Evolutionary conservation across 2,797 vertebrate species (phyloP).

Genomic region (Pseudomugil tenellus): DNA sequence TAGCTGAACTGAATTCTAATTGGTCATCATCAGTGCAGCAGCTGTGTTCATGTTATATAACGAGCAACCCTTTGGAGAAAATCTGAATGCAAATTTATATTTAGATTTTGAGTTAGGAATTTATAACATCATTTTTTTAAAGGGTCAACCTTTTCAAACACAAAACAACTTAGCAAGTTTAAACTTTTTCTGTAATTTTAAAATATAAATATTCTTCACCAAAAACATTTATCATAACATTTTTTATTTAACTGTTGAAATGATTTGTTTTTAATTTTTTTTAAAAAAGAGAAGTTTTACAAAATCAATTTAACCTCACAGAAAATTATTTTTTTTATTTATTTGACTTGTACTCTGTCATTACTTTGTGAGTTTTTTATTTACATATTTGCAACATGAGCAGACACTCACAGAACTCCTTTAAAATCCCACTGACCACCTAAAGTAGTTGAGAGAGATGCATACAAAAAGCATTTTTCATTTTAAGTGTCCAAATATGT

Average conservation of each 20-base stretch:
- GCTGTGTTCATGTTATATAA: neutral
- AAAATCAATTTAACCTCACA: too few relatives aligned
- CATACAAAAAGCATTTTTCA: neutral
- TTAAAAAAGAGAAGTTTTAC: too few relatives aligned
- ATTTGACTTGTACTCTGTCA: neutral
- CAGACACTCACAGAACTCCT: accelerated
- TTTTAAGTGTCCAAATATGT: neutral
- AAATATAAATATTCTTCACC: too few relatives aligned
- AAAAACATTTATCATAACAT: neutral
- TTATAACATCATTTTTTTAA: neutral
- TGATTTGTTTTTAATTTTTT: too few relatives aligned
- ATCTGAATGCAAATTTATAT: neutral
- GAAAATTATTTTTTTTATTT: neutral
- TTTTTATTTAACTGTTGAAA: too few relatives aligned
- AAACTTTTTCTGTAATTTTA: too few relatives aligned
- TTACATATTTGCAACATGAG: neutral
- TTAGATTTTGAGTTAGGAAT: neutral
- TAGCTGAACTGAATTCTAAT: slow-evolving; percentile 29
- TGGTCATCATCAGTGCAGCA: neutral
- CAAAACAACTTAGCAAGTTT: neutral
- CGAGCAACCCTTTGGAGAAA: neutral
- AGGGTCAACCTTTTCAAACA: neutral
- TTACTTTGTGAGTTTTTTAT: neutral
- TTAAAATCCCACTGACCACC: neutral
- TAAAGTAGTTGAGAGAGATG: neutral